Conservation (phyloP, 2,113 vertebrate genomes). For the Tachysurus vachellii region DNA sequence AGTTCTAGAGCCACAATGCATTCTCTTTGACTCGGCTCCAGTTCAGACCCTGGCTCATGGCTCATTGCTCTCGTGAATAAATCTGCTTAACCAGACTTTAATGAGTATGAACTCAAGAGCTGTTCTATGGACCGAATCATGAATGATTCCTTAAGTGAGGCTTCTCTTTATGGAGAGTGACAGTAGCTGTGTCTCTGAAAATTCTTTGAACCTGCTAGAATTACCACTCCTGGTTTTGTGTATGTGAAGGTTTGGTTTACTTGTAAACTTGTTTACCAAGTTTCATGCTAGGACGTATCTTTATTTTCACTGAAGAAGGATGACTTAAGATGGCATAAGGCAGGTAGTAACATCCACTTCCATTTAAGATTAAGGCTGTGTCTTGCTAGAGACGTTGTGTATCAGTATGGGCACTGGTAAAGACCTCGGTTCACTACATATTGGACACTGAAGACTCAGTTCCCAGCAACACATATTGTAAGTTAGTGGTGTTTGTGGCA, state of each 20-base stretch:
- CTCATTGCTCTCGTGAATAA: slow-evolving; percentile 52
- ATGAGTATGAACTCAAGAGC: slow-evolving; percentile 41
- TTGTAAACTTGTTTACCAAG: background rate
- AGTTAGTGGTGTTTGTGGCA: too few species aligned
- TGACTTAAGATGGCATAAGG: slow-evolving; percentile 21
- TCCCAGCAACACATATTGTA: too few species aligned
- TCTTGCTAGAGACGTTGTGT: too few species aligned
- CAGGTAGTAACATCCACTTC: background rate
- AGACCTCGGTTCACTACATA: too few species aligned
- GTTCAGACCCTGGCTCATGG: slow-evolving; percentile 20
- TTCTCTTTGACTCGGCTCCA: slow-evolving; percentile 36
- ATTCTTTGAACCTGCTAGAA: background rate
- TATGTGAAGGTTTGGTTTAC: too few species aligned
- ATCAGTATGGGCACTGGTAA: too few species aligned
- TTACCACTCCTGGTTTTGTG: background rate
- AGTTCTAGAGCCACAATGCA: slow-evolving; percentile 1
- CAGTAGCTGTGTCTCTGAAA: slow-evolving; percentile 21
- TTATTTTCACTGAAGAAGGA: background rate
- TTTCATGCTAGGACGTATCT: background rate
- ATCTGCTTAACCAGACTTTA: slow-evolving; percentile 49
- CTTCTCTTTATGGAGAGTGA: slow-evolving; percentile 41
- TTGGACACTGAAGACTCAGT: too few species aligned
- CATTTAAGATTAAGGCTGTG: background rate
- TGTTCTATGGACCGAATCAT: slow-evolving; percentile 37
- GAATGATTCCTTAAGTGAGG: slow-evolving; percentile 39